Evolutionary conservation across 2,888 invertebrate genomes (phyloP).

Genomic region (Zygogramma bicolorata): DNA sequence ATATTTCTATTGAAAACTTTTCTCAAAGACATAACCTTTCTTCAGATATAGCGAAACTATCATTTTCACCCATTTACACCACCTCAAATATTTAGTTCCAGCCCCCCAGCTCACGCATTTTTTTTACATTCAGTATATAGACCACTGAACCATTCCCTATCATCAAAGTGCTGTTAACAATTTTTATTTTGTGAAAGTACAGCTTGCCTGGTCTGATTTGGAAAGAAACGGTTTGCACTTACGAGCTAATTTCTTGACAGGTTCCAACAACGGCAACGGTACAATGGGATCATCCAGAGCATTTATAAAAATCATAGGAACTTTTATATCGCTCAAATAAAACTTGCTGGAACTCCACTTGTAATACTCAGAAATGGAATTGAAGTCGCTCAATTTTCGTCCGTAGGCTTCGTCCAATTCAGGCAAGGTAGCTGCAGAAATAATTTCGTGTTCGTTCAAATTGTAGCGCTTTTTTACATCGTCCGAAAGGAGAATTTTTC

Average conservation of each 20-base stretch:
- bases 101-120: no score
- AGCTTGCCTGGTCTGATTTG: no score
- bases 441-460: constrained; percentile 84
- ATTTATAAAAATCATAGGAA: constrained; percentile 93
- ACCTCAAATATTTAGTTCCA: no score
- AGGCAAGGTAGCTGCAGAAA: constrained; percentile 87
- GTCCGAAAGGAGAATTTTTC: constrained; percentile 79
- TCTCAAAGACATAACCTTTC: no score
- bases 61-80: no score
- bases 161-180: no score
- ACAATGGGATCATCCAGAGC: constrained; percentile 93
- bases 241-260: constrained; percentile 83
- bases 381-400: constrained; percentile 82
- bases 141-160: no score
- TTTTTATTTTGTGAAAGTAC: no score
- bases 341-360: constrained; percentile 87
- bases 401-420: constrained; percentile 93
- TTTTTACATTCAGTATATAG: no score
- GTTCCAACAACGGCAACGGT: constrained; percentile 80
- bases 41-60: no score
- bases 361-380: constrained; percentile 83
- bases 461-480: constrained; percentile 77
- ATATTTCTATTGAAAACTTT: no score
- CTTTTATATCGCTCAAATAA: constrained; percentile 81
- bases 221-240: not conserved